Evolutionary conservation across 2,888 invertebrate genomes (phyloP), one percentile per base, ranked within the genome.

Genomic region (Panzeria rudis): DNA sequence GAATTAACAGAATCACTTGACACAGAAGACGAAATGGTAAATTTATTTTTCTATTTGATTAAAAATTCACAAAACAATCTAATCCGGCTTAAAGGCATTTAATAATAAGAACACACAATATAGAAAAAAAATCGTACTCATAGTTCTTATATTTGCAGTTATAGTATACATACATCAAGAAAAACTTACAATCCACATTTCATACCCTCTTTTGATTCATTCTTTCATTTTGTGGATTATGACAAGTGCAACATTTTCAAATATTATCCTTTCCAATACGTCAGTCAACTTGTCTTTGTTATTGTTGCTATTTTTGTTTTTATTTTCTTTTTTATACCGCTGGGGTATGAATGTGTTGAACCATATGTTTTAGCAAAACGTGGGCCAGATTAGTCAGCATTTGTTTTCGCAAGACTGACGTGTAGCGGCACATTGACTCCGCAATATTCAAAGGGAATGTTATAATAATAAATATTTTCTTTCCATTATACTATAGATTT

Each of bases 281-380:
- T 20, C n/a, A 32, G 35, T 47, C 17, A 72, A 50, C 3, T 41
- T 62, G 32, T 68, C 15, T 61, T 73, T 76, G 13, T 41, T 71
- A 54, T 62, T 79, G 38, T 62, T 38, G 38, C 9, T 56, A 32
- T 38, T 76, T 47, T 56, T 69, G 59, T 80, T 76, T 72, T 61
- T 81, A 41, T 62, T 82, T 75, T 71, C 11, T 59, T 66, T 35
- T 72, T 80, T 41, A 29, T 64, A 23, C 75, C 50, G 73, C 35
- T 38, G 20, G 1, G 23, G 44, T 62, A 52, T 35, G 64, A 75
- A 73, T 75, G n/a, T 3, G 41, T 78, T 79, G 86, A 86, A 88
- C 84, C 87, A 88, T 86, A 86, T 87, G 87, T 85, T 84, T 44
- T 47, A 8, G 20, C 32, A 38, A 79, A 86, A 86, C 86, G 84